These are phyloP conservation scores for Drosophila pegasa DNA, from an alignment of 2,888 invertebrate genomes.

Conservation along the genomic window DNA sequence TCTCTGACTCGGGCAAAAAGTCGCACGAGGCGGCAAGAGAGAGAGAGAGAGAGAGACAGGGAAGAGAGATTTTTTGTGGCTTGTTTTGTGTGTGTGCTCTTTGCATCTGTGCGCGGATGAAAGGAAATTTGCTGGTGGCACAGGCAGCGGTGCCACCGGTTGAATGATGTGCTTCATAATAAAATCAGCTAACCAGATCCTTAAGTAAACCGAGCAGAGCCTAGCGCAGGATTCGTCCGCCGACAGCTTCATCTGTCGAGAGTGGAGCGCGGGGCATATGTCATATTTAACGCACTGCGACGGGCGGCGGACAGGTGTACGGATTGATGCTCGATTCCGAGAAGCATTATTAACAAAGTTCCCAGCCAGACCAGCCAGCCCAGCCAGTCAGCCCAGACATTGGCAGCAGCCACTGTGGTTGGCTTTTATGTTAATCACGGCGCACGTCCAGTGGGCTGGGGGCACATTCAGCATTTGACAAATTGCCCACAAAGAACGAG, in stretches of 20 bases:
- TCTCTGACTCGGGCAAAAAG: conserved; percentile 1
- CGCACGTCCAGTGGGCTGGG: conserved; percentile 23
- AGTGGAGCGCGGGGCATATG: conserved; percentile 77
- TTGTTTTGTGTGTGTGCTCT: conserved; percentile 10
- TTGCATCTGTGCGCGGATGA: conserved; percentile 51
- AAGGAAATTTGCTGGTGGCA: conserved; percentile 48
- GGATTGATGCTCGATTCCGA: conserved; percentile 56
- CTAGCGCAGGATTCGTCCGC: conserved; percentile 39
- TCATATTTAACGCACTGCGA: conserved; percentile 66
- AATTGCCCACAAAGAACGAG: conserved; percentile 65
- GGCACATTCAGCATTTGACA: conserved; percentile 62
- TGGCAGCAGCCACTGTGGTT: conserved; percentile 62
- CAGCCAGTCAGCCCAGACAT: too few species aligned
- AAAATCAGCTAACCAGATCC: conserved; percentile 68
- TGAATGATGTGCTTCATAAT: conserved; percentile 79
- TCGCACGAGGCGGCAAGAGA: not conserved
- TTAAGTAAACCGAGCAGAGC: conserved; percentile 66
- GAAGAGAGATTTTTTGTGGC: conserved; percentile 16
- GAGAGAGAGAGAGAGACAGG: not conserved
- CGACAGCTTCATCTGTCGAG: conserved; percentile 77
- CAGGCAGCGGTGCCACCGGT: conserved; percentile 69
- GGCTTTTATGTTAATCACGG: conserved; percentile 76
- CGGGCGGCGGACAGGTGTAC: conserved; percentile 43
- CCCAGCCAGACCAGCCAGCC: too few species aligned
- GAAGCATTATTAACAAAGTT: conserved; percentile 73